Base-by-base conservation (phyloP, 2,888 invertebrate species). In the Hermaeophaga mercurialis region DNA sequence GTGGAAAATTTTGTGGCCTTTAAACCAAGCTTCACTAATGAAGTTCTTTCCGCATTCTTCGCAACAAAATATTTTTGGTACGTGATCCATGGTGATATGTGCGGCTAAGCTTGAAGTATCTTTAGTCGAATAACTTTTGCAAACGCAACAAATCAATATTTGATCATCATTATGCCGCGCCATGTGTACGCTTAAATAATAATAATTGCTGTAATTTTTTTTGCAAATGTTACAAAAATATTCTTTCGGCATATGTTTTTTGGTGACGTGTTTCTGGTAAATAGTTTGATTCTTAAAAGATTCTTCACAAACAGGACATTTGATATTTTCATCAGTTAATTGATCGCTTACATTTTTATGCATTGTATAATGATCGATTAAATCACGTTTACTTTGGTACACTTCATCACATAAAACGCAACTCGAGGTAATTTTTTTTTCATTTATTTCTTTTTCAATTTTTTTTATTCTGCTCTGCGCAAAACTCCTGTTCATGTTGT, bases 1-100 rank as follows among this genome's bases (percentile, higher is more conserved):
- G 15, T 82, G 81, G 12, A 80, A 81, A 66, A 82, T 82, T 65
- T 80, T 79, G 72, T 83, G 83, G 48, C 82, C 81, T 63, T 79
- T 75, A 49, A 80, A 80, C 75, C 81, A 81, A 26, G 79, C 78
- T 48, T 77, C 74, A 61, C 80, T 79, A 72, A 79, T 79, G 56
- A 82, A 82, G 15, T 79, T 79, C 67, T 81, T 80, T 60, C 79
- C 78, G 66, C 82, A 83, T 6, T 79, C 77, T 45, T 79, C 77
- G 66, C 82, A 83, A 58, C 77, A 78, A 67, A 80, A 82, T 52
- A 79, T 80, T 56, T 78, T 69, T 14, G 71, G 68, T n/a, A 56
- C 47, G n/a, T 66, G 66, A 11, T 59, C 53, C 1, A 48, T 31
- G 5, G 52, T 38, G 65, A 69, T 54, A 63, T 69, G 64, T 66